These are phyloP conservation scores for Gulo gulo DNA, from an alignment of 2,113 vertebrate species.

Conservation along the genomic window DNA sequence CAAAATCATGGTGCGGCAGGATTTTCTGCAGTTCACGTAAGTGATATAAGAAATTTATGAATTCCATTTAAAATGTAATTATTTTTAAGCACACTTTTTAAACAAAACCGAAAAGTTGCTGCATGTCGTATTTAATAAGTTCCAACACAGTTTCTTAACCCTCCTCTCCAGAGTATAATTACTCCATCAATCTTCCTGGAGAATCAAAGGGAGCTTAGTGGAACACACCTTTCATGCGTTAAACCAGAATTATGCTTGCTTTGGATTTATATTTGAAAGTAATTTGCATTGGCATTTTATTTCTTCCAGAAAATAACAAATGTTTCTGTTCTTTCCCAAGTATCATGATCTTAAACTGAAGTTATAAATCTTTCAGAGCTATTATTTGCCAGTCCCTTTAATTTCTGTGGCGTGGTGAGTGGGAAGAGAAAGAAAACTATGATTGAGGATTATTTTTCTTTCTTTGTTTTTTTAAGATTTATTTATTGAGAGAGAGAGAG, in stretches of 20 bases:
- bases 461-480: background rate
- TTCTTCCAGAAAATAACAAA: background rate
- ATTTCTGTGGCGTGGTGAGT: background rate
- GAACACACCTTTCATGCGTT: background rate
- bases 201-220: background rate
- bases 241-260: background rate
- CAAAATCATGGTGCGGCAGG: background rate
- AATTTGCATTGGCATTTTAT: slow-evolving; percentile 24
- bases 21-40: background rate
- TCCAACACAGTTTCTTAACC: background rate
- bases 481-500: background rate
- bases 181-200: background rate
- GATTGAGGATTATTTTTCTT: background rate
- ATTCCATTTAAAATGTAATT: slow-evolving; percentile 47
- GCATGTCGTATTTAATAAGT: background rate
- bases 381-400: background rate
- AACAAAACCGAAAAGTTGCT: background rate
- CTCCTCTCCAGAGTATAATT: slow-evolving; percentile 36
- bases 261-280: slow-evolving; percentile 34
- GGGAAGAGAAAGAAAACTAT: background rate
- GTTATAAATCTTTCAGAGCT: background rate
- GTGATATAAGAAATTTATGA: slow-evolving; percentile 19
- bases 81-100: slow-evolving; percentile 50
- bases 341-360: background rate
- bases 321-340: slow-evolving; percentile 4